Evolutionary conservation across 2,888 invertebrate genomes (phyloP), one percentile per base, ranked within the genome.

Genomic region (Chelonus formosanus): DNA sequence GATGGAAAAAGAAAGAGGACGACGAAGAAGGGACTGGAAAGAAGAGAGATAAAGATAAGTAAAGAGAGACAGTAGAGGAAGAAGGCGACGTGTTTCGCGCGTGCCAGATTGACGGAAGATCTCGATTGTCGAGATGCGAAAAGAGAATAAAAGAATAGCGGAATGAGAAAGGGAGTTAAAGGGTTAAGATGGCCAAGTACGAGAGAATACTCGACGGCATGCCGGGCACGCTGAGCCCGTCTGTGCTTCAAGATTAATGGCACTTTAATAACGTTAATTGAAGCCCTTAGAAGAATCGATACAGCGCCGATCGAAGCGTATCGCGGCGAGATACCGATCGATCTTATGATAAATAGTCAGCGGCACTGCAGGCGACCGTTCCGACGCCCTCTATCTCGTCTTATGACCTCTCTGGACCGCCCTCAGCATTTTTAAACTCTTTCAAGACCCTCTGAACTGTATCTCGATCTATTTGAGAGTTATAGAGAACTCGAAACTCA

Each of bases 211-310:
- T 52, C 53, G 43, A 74, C 67, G 72, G 75, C 74, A 76, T 78
- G 74, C 76, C 76, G 69, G 55, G 74, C 78, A 78, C 76, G 74
- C 79, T 56, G 61, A 59, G 48, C 54, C 76, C 75, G 78, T 76
- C 78, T 53, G 55, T 48, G 76, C 72, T 67, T 69, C 70, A 67
- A 80, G 82, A 82, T 82, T 81, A 81, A 82, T 82, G 81, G 80
- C 78, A 77, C 80, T 82, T 82, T 82, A 82, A 82, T 82, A 81
- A 81, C 81, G 82, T 82, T 82, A 82, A 82, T 82, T 82, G 82
- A 82, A 82, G 81, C 82, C 80, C 82, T 81, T 80, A 79, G 80
- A 80, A 82, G 79, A 82, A 82, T 82, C 81, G 82, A 81, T 82
- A 79, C 79, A 77, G 78, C 67, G 65, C 68, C 67, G 72, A 72